Evolutionary conservation across 1,140 invertebrate species (phyloP).

Genomic region (Wiebesia pumilae): DNA sequence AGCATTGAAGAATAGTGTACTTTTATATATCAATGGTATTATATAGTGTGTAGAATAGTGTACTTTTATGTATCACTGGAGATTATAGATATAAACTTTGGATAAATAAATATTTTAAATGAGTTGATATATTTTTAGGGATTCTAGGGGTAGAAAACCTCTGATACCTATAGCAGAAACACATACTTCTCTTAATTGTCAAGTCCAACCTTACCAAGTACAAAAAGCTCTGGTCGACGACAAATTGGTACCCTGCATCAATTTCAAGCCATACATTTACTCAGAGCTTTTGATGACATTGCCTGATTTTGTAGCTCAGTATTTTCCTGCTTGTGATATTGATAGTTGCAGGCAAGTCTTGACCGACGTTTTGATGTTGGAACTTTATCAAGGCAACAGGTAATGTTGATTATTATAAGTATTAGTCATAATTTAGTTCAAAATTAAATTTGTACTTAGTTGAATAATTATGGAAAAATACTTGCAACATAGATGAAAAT

Average conservation of each 20-base stretch:
- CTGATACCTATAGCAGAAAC: slow-evolving; percentile 80
- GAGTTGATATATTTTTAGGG: slow-evolving; percentile 58
- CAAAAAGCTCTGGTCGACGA: slow-evolving; percentile 87
- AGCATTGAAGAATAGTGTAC: too few relatives aligned
- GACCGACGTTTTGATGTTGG: slow-evolving; percentile 83
- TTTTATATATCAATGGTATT: too few relatives aligned
- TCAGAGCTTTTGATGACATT: slow-evolving; percentile 87
- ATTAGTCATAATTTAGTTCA: too few relatives aligned
- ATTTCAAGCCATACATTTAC: slow-evolving; percentile 88
- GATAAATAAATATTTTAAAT: neutral
- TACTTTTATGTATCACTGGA: too few relatives aligned
- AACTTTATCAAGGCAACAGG: slow-evolving; percentile 88
- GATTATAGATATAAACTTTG: neutral
- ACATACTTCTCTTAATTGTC: slow-evolving; percentile 74
- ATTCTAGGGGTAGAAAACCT: slow-evolving; percentile 74
- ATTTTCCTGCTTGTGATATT: slow-evolving; percentile 84
- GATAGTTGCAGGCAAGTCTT: slow-evolving; percentile 85
- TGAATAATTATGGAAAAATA: too few relatives aligned
- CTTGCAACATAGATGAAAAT: too few relatives aligned
- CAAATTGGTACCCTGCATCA: slow-evolving; percentile 88
- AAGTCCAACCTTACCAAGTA: slow-evolving; percentile 82
- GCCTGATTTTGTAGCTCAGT: slow-evolving; percentile 85
- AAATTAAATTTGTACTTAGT: too few relatives aligned
- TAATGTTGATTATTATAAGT: slow-evolving; percentile 61
- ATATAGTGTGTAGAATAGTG: too few relatives aligned